Percentiles rank a stretch among this genome's conserved stretches.
Evolutionary conservation across 2,113 vertebrate species (phyloP).

Genomic region (Tachysurus vachellii): DNA sequence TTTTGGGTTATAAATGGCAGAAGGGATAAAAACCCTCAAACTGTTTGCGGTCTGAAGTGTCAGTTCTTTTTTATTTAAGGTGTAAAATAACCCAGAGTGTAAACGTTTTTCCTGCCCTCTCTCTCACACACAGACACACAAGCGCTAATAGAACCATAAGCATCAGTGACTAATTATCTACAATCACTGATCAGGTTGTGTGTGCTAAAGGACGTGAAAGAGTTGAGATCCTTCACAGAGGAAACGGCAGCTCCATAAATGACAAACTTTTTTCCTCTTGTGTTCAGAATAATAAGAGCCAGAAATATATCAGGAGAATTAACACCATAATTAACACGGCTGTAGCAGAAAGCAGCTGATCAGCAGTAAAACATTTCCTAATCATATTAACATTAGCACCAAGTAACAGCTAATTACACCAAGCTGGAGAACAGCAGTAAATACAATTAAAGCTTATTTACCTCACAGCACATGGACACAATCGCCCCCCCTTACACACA

Average conservation of each 20-base stretch:
- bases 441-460: neutral
- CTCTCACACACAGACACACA: no score
- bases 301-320: neutral
- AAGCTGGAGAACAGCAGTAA: neutral
- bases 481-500: no score
- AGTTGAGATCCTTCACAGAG: no score
- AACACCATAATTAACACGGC: neutral
- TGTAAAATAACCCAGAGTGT: neutral
- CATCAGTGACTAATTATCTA: neutral
- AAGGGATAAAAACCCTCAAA: no score
- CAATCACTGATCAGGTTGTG: rapidly evolving
- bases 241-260: neutral
- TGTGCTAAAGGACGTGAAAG: neutral
- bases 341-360: neutral
- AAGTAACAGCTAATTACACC: neutral
- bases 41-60: no score
- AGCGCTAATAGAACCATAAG: neutral
- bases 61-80: no score
- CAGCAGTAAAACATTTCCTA: neutral
- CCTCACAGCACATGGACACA: no score
- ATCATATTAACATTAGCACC: neutral
- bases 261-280: neutral
- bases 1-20: no score
- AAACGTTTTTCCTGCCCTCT: neutral
- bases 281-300: neutral